A percentile compares a stretch with the other conserved stretches of the same genome.
These are phyloP conservation scores for Empidonax alnorum DNA, from an alignment of 2,113 vertebrate species.

Conservation along the genomic window DNA sequence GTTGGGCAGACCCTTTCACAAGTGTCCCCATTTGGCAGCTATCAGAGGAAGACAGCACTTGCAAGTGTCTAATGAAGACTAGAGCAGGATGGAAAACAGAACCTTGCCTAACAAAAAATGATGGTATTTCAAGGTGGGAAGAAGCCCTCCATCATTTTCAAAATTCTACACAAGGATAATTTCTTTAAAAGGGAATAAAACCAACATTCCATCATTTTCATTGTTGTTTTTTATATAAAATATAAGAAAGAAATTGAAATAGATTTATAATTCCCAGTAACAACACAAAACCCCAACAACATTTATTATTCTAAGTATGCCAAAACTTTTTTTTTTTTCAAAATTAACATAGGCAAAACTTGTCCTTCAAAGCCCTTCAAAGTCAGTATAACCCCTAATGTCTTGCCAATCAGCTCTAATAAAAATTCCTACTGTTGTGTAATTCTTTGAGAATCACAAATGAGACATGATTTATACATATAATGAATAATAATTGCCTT, in stretches of 20 bases:
- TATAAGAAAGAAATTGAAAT: background rate
- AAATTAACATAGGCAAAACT: background rate
- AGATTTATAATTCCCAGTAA: background rate
- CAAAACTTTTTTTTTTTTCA: background rate
- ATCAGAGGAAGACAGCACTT: background rate
- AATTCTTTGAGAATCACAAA: background rate
- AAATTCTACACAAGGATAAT: background rate
- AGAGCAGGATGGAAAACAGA: background rate
- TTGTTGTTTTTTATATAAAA: background rate
- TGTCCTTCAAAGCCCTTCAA: background rate
- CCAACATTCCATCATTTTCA: background rate
- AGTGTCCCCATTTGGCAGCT: background rate
- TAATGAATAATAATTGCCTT: background rate
- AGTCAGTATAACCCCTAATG: background rate
- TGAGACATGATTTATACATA: rapidly evolving
- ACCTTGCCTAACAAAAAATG: background rate
- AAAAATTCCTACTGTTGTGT: background rate
- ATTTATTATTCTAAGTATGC: background rate
- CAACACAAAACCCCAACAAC: background rate
- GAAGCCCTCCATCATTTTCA: background rate
- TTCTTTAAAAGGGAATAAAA: background rate
- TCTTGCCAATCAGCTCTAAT: background rate
- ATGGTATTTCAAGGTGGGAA: background rate
- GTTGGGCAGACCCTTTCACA: background rate
- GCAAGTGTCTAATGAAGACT: background rate